Percentiles rank a stretch among this genome's conserved stretches.
phyloP scores from a whole-genome alignment of 2,888 invertebrate species.

The Troides oblongomaculatus region DNA sequence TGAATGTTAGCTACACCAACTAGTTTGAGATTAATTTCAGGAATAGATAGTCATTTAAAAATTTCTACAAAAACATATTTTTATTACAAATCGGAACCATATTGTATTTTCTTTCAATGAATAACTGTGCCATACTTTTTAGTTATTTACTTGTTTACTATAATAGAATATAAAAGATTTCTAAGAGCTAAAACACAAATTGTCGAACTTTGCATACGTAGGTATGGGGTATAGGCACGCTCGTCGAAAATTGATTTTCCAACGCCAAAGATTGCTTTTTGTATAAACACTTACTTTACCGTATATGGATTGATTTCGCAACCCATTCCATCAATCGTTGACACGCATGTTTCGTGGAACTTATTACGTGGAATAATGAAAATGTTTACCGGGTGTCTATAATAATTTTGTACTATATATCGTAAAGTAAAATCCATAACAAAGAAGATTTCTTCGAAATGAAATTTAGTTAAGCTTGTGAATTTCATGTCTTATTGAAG shows the following conservation, averaged over 20 bases:
- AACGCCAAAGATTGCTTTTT: constrained; percentile 25
- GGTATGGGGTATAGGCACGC: not conserved
- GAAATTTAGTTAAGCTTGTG: too few species aligned
- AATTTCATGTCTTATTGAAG: too few species aligned
- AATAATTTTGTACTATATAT: not conserved
- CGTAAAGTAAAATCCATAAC: too few species aligned
- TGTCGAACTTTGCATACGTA: not conserved
- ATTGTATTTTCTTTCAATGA: not conserved
- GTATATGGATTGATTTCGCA: constrained; percentile 17
- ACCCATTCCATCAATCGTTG: constrained; percentile 25
- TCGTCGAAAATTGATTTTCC: constrained; percentile 24
- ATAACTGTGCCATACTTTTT: not conserved
- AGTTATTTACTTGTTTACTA: not conserved
- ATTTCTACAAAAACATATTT: not conserved
- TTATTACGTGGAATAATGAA: constrained; percentile 14
- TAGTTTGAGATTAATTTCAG: not conserved
- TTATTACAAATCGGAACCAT: too few species aligned
- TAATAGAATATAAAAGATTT: not conserved
- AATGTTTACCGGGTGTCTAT: not conserved
- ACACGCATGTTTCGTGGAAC: constrained; percentile 19
- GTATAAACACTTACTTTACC: constrained; percentile 25
- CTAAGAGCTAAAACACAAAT: not conserved
- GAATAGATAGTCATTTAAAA: not conserved
- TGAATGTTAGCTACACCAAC: not conserved
- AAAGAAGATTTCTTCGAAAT: too few species aligned